These are phyloP conservation scores for Phylloscopus whistleri DNA, from an alignment of 2,113 vertebrate genomes.

Conservation along the genomic window DNA sequence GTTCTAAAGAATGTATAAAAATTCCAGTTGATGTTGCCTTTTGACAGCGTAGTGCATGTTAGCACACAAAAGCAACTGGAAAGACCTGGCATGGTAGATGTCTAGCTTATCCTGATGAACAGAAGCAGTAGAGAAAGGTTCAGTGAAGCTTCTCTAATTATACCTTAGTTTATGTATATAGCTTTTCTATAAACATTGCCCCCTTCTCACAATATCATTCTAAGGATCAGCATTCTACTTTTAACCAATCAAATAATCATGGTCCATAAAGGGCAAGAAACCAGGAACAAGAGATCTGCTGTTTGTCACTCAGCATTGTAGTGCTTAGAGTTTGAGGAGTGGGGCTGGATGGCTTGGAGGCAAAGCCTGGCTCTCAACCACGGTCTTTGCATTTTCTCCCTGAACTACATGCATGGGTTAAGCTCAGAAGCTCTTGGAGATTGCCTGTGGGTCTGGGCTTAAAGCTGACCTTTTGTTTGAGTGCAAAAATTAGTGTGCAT, in stretches of 20 bases:
- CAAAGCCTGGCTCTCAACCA: background rate
- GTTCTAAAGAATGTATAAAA: background rate
- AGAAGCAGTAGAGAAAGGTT: background rate
- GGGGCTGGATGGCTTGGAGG: background rate
- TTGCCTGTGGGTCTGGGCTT: background rate
- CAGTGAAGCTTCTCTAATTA: background rate
- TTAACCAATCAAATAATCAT: background rate
- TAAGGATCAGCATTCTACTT: background rate
- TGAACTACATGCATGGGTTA: background rate
- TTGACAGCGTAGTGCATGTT: rapidly evolving
- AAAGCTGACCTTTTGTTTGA: background rate
- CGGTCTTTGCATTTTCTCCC: background rate
- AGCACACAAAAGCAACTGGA: background rate
- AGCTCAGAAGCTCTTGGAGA: background rate
- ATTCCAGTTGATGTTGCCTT: background rate
- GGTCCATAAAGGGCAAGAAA: background rate
- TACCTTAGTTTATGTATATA: background rate
- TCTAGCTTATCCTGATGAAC: background rate
- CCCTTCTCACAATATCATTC: background rate
- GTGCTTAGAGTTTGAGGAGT: background rate
- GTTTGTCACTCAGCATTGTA: rapidly evolving
- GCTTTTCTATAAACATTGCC: background rate
- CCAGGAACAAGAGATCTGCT: background rate
- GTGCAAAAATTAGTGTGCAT: background rate
- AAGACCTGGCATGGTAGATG: background rate